Evolutionary conservation across 1,140 invertebrate species (phyloP).

Genomic region (Pemphigus obesinymphae): DNA sequence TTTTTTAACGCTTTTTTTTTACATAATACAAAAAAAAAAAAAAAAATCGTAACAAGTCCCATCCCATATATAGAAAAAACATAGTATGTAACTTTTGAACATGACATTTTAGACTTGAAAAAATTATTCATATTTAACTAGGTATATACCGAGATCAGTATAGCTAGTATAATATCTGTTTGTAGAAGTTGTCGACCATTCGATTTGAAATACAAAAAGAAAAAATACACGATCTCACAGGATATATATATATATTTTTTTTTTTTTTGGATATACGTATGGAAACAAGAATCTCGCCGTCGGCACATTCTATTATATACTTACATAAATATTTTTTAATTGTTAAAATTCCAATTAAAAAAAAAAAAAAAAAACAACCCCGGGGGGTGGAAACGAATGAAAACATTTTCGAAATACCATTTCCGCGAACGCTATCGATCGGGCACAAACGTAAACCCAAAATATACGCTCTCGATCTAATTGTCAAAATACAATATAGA

Average conservation of each 20-base stretch:
- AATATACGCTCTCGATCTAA: background rate
- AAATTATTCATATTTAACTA: background rate
- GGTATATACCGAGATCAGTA: background rate
- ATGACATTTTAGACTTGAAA: background rate
- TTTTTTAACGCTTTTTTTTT: background rate
- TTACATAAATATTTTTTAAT: no score
- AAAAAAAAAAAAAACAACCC: no score
- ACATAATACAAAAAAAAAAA: background rate
- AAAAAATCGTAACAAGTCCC: background rate
- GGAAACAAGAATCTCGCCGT: no score
- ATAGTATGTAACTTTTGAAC: background rate
- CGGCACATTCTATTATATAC: no score
- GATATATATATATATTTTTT: background rate
- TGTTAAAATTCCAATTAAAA: background rate
- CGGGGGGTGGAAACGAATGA: background rate
- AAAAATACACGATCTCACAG: background rate
- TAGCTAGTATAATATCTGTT: background rate
- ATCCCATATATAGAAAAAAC: background rate
- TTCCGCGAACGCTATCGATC: background rate
- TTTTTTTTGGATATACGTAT: no score
- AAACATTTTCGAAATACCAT: background rate
- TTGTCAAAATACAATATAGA: background rate
- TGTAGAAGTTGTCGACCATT: background rate
- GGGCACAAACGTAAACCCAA: no score
- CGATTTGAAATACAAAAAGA: background rate